A percentile compares a stretch with the other conserved stretches of the same genome.
phyloP scores from a whole-genome alignment of 2,113 vertebrate genomes.

The Panthera tigris region DNA sequence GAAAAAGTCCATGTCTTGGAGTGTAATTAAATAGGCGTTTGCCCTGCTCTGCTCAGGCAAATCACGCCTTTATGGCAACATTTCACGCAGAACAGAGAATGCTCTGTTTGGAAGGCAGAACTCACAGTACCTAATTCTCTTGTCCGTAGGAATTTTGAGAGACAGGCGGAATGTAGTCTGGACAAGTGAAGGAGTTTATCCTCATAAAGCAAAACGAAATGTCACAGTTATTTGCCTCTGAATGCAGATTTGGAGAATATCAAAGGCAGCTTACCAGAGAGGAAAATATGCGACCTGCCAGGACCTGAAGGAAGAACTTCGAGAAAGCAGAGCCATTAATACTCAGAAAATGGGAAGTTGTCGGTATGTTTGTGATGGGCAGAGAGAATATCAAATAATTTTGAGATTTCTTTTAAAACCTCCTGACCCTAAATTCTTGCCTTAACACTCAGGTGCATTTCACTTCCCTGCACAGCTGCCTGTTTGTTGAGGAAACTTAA shows the following conservation, averaged over 20 bases:
- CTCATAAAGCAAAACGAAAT: not conserved
- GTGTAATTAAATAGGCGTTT: not conserved
- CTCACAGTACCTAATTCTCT: not conserved
- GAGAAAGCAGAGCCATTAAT: not conserved
- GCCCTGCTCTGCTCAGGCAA: not conserved
- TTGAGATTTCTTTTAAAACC: not conserved
- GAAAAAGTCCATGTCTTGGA: not conserved
- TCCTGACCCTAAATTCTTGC: not conserved
- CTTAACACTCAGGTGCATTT: not conserved
- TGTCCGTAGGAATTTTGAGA: not conserved
- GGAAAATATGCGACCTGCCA: not conserved
- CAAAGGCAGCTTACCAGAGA: not conserved
- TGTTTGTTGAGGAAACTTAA: not conserved
- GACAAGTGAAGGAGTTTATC: not conserved
- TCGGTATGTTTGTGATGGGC: not conserved
- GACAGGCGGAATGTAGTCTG: not conserved
- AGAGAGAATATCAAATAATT: not conserved
- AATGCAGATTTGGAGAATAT: not conserved
- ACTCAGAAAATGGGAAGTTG: not conserved
- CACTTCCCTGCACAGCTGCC: not conserved
- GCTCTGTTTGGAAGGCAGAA: not conserved
- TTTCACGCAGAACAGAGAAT: not conserved
- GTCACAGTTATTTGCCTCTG: not conserved
- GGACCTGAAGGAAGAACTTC: not conserved
- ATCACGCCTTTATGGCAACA: not conserved